Base-by-base conservation (phyloP, 2,888 invertebrate species). In the Pyrocoelia pectoralis region DNA sequence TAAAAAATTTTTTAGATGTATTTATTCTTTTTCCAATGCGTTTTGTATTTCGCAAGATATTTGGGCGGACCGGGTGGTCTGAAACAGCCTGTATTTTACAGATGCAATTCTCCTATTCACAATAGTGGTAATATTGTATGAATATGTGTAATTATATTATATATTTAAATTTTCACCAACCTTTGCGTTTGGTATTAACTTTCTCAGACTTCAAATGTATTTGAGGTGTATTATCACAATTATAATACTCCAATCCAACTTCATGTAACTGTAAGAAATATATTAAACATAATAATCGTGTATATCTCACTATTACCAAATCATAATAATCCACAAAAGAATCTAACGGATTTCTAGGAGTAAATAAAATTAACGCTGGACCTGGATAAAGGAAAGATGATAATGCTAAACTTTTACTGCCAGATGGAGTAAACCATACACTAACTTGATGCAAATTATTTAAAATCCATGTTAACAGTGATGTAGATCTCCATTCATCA, bases 301-400 rank as follows among this genome's bases (percentile, higher is more conserved):
- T 14, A 14, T 13, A 38, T 52, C 8, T 50, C 1, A 17, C 10
- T 29, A 38, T 53, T 83, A 93, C 93, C 86, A 93, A 82, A 71
- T 88, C 84, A 77, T 89, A 91, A 72, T 89, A 86, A 51, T 90
- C 89, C 72, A 87, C 85, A 68, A 86, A 83, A 55, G 83, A 80
- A 73, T 86, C 84, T 40, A 92, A 81, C n/a, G 92, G 89, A 79
- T 91, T 91, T 62, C 89, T 83, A 5, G 93, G 92, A 0, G 93
- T 91, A 74, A 94, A 94, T 57, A 94, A 79, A 68, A 95, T 84
- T 38, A 95, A 79, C 43, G 90, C 86, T 1, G 94, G 92, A 56
- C 89, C 90, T 33, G 86, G 85, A 70, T 87, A 86, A 8, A 91
- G 82, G 74, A 87, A 87, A 69, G 84, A 84, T n/a, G 90, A 88